phyloP scores from a whole-genome alignment of 1,140 invertebrate species.

The Camponotus pennsylvanicus region DNA sequence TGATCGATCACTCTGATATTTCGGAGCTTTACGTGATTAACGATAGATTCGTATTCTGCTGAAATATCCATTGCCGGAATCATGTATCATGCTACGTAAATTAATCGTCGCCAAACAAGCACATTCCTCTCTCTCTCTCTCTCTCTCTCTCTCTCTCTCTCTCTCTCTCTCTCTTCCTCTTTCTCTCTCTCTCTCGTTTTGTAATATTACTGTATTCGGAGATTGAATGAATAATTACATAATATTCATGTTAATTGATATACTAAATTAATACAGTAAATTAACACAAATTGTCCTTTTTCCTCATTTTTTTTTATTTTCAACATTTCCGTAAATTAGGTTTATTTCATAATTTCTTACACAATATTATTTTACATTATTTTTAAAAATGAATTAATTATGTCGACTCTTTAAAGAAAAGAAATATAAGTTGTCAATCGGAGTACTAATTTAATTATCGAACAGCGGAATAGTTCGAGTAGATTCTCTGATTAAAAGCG shows the following conservation, averaged over 20 bases:
- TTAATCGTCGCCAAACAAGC: constrained; percentile 14
- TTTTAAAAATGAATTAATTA: background rate
- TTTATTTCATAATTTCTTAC: background rate
- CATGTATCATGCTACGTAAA: constrained; percentile 30
- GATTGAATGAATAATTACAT: background rate
- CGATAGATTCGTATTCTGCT: constrained; percentile 10
- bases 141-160: too few relatives aligned
- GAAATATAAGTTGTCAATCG: background rate
- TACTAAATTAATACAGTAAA: constrained; percentile 17
- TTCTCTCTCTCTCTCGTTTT: background rate
- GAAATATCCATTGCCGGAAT: background rate
- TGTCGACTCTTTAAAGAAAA: background rate
- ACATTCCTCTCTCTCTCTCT: background rate
- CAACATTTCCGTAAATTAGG: background rate
- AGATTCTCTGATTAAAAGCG: background rate
- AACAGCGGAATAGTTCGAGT: background rate
- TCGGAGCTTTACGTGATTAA: constrained; percentile 8
- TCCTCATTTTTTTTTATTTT: background rate
- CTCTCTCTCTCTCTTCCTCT: too few relatives aligned
- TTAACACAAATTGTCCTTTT: background rate
- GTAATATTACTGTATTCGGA: background rate
- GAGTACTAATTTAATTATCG: constrained; percentile 18
- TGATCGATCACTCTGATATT: constrained; percentile 42
- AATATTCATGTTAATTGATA: constrained; percentile 15
- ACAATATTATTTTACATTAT: background rate